These are phyloP conservation scores for Cottoperca gobio DNA, from an alignment of 2,797 vertebrate genomes.

Conservation along the genomic window DNA sequence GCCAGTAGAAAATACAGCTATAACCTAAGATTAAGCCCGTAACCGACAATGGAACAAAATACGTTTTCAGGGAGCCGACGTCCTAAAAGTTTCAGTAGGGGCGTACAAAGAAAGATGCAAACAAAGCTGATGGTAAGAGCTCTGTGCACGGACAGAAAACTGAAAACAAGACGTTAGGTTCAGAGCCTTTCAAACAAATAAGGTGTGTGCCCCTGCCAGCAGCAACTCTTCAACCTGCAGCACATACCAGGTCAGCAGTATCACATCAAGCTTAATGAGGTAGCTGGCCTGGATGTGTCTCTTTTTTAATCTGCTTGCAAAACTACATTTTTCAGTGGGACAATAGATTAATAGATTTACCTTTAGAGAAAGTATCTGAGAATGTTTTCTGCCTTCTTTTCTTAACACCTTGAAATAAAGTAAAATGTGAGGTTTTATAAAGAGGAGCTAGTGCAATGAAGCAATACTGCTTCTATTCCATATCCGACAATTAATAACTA, in stretches of 20 bases:
- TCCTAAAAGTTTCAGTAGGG: conserved; percentile 23
- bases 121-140: conserved; percentile 23
- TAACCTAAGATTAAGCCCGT: conserved; percentile 25
- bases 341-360: not conserved
- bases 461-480: conserved; percentile 1
- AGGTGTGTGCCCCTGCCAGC: conserved; percentile 14
- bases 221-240: conserved; percentile 10
- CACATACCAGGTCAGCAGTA: conserved; percentile 25
- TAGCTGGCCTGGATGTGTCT: not conserved
- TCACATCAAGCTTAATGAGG: not conserved
- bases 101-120: conserved; percentile 25
- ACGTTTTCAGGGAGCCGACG: conserved; percentile 14
- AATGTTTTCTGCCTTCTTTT: not conserved
- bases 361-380: not conserved
- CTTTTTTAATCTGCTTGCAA: not conserved
- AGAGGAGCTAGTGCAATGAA: conserved; percentile 12
- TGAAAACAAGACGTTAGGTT: not conserved
- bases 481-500: conserved; percentile 8
- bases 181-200: conserved; percentile 33
- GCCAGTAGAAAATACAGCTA: conserved; percentile 6
- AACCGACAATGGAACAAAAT: conserved; percentile 22
- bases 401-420: not conserved
- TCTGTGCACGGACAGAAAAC: not conserved
- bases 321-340: not conserved
- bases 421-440: not conserved